phyloP scores from a whole-genome alignment of 2,797 vertebrate genomes.

The Silurus aristotelis region DNA sequence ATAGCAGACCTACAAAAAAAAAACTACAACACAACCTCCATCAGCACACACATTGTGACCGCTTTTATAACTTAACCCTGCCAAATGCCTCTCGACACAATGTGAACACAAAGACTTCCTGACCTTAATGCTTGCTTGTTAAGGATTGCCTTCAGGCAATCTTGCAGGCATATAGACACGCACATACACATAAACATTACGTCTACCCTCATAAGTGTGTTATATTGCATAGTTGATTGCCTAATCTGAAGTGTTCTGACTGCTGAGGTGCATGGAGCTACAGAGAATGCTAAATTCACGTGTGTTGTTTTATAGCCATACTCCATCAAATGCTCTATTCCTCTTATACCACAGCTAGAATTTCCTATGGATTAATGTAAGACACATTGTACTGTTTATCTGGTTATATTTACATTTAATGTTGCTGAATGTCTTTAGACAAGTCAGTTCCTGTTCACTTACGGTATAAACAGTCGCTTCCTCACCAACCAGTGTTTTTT shows the following conservation, averaged over 20 bases:
- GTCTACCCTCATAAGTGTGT: neutral
- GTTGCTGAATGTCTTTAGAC: neutral
- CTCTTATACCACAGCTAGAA: no score
- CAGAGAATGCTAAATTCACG: neutral
- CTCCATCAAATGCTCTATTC: neutral
- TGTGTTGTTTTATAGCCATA: slow-evolving; percentile 4
- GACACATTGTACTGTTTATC: neutral
- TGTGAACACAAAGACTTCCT: neutral
- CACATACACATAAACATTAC: neutral
- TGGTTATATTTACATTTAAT: neutral
- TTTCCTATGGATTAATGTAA: neutral
- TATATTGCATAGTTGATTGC: slow-evolving; percentile 6
- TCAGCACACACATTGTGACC: neutral
- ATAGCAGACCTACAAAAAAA: neutral
- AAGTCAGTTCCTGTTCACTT: neutral
- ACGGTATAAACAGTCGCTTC: neutral
- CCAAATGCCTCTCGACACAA: neutral
- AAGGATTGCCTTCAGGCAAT: neutral
- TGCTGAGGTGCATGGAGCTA: slow-evolving; percentile 21
- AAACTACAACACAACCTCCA: neutral
- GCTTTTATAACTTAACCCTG: neutral
- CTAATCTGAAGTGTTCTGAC: slow-evolving; percentile 24
- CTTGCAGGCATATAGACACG: neutral
- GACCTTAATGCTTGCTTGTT: slow-evolving; percentile 22
- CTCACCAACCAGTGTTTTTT: neutral